Evolutionary conservation across 2,888 invertebrate genomes (phyloP).

Genomic region (Teinopalpus imperialis): DNA sequence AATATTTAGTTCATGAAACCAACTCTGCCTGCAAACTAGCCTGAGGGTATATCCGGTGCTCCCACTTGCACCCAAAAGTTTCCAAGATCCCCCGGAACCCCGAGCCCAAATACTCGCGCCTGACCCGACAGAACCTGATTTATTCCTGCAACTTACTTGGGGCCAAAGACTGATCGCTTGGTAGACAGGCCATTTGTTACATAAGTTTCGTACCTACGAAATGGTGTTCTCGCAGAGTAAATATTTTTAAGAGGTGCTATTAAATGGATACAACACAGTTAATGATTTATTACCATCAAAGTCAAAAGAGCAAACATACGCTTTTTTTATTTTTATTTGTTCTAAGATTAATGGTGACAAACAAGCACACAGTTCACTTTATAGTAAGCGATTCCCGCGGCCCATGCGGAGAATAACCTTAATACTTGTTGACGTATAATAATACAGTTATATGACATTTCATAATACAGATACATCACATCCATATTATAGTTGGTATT

Average conservation of each 20-base stretch:
- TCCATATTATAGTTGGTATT: no score
- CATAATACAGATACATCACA: no score
- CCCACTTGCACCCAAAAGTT: slow-evolving; percentile 12
- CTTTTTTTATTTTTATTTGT: no score
- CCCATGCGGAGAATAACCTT: no score
- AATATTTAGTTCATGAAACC: slow-evolving; percentile 12
- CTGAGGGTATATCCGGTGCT: background rate
- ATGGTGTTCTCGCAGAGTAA: background rate
- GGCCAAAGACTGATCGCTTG: slow-evolving; percentile 32
- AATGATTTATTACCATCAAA: no score
- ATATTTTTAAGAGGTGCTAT: background rate
- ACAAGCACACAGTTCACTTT: no score
- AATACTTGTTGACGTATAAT: no score
- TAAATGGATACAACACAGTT: background rate
- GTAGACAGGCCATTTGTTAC: slow-evolving; percentile 29
- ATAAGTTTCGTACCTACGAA: background rate
- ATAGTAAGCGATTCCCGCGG: no score
- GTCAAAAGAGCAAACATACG: no score
- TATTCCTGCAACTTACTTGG: slow-evolving; percentile 20
- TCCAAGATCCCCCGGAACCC: slow-evolving; percentile 13
- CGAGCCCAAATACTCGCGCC: slow-evolving; percentile 13
- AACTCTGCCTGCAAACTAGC: slow-evolving; percentile 5
- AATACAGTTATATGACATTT: no score
- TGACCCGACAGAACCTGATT: slow-evolving; percentile 27
- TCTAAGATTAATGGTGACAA: no score